Conservation (phyloP, 2,888 invertebrate species). For the Ectropis crepuscularia region DNA sequence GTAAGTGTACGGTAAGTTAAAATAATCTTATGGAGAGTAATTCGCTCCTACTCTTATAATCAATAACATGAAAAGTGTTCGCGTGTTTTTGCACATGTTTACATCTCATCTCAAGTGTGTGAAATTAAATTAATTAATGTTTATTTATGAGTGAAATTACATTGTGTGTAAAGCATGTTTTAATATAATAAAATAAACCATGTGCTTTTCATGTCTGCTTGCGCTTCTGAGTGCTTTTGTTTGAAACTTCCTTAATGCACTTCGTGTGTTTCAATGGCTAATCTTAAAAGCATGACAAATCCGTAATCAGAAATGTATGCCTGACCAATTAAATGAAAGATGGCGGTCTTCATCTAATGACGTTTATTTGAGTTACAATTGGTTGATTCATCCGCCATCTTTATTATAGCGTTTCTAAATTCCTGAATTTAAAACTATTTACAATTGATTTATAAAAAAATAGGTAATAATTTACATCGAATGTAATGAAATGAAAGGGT, state of each 20-base stretch:
- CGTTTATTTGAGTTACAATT: too few relatives aligned
- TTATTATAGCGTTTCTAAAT: too few relatives aligned
- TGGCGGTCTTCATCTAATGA: too few relatives aligned
- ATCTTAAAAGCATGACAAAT: neutral
- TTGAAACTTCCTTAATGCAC: slow-evolving; percentile 43
- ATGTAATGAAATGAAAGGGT: too few relatives aligned
- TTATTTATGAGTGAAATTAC: neutral
- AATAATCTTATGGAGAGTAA: neutral
- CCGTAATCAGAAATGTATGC: neutral
- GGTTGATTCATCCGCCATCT: neutral
- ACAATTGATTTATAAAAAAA: neutral
- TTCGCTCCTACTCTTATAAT: too few relatives aligned
- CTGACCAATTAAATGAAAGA: too few relatives aligned
- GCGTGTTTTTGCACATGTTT: too few relatives aligned
- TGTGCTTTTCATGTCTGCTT: slow-evolving; percentile 46
- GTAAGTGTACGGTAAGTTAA: slow-evolving; percentile 11
- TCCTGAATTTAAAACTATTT: too few relatives aligned
- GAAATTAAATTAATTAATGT: too few relatives aligned
- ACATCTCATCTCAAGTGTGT: too few relatives aligned
- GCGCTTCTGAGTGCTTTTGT: slow-evolving; percentile 48
- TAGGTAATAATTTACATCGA: neutral
- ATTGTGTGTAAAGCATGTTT: slow-evolving; percentile 13
- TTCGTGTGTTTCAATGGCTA: slow-evolving; percentile 15
- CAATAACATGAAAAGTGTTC: too few relatives aligned
- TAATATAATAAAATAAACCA: slow-evolving; percentile 9